Conservation (phyloP, 2,113 vertebrate species). For the crab-eating macaque (Macaca fascicularis) region T2T-MFA8v1.1 NC_088385.1:122741001-122741500, state of each 20-base stretch:
- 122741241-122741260: conserved; percentile 64
- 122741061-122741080: conserved; percentile 72
- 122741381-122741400: conserved; percentile 38
- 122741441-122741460: conserved; percentile 63
- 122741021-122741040: conserved; percentile 59
- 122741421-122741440: conserved; percentile 1
- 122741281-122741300: conserved; percentile 62
- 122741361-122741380: conserved; percentile 22
- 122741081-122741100: conserved; percentile 59
- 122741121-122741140: conserved; percentile 60
- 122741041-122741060: conserved; percentile 59
- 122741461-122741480: neutral
- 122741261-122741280: conserved; percentile 34
- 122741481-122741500: neutral
- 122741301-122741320: conserved; percentile 56
- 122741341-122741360: conserved; percentile 75
- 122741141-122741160: conserved; percentile 66
- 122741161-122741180: conserved; percentile 79
- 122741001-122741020: conserved; percentile 35
- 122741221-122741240: conserved; percentile 74
- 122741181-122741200: conserved; percentile 77
- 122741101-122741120: conserved; percentile 79
- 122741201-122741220: conserved; percentile 66
- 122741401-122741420: neutral
- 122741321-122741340: conserved; percentile 54